phyloP scores from a whole-genome alignment of 2,888 invertebrate species.

The Stenodema calcarata region DNA sequence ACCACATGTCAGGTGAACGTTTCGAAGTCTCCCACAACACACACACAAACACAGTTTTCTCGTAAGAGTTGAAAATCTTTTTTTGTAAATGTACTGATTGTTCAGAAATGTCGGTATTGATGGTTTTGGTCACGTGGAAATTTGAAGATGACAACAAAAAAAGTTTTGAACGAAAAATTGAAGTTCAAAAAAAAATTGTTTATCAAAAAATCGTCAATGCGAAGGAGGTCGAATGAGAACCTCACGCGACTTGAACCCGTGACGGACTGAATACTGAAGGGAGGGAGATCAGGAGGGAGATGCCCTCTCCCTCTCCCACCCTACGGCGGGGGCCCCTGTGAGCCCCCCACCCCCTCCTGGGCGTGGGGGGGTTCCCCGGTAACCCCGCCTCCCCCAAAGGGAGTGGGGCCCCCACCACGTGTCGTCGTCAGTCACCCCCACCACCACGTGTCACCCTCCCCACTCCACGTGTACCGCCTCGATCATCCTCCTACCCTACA shows the following conservation, averaged over 20 bases:
- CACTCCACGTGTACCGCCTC: constrained; percentile 23
- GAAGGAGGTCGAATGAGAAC: neutral
- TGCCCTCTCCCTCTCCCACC: neutral
- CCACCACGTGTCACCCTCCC: constrained; percentile 8
- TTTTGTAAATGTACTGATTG: neutral
- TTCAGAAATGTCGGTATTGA: too few species aligned
- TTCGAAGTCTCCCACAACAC: neutral
- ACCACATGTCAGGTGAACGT: neutral
- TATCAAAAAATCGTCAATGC: neutral
- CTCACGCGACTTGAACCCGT: constrained; percentile 17
- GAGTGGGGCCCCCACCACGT: constrained; percentile 6
- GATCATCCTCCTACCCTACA: constrained; percentile 16
- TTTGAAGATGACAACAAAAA: too few species aligned
- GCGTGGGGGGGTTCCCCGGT: neutral
- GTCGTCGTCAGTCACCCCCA: constrained; percentile 1
- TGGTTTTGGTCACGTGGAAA: too few species aligned
- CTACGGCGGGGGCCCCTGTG: neutral
- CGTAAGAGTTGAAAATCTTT: neutral
- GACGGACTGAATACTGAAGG: constrained; percentile 27
- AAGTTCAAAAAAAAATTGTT: neutral
- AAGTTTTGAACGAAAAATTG: neutral
- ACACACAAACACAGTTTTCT: constrained; percentile 1
- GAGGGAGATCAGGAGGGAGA: neutral
- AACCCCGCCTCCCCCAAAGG: constrained; percentile 11
- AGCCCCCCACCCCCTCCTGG: neutral